A percentile compares a stretch with the other conserved stretches of the same genome.
Evolutionary conservation across 2,113 vertebrate species (phyloP).

Genomic region (Megaceryle maxima): DNA sequence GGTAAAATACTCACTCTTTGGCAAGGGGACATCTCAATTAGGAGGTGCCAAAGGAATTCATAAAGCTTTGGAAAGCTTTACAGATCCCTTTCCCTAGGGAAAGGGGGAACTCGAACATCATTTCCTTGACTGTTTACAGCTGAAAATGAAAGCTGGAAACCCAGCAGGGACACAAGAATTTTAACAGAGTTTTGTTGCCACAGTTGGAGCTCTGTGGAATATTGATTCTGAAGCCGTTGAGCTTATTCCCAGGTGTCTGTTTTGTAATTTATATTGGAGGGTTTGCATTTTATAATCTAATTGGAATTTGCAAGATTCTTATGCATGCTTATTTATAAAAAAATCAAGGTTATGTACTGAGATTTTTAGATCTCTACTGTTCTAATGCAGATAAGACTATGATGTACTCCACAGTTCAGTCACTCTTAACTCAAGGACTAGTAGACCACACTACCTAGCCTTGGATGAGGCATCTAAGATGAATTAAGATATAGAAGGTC

Average conservation of each 20-base stretch:
- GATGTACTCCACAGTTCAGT: background rate
- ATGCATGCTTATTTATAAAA: background rate
- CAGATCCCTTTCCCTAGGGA: background rate
- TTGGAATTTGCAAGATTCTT: background rate
- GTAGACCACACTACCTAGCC: background rate
- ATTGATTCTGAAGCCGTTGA: background rate
- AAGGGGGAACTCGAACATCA: background rate
- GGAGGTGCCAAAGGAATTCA: constrained; percentile 39
- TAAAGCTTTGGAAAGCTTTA: constrained; percentile 17
- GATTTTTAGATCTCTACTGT: background rate
- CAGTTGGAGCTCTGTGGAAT: background rate
- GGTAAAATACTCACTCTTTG: constrained; percentile 47
- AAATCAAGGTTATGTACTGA: background rate
- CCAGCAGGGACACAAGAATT: background rate
- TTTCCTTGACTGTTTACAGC: constrained; percentile 3
- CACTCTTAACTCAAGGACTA: background rate
- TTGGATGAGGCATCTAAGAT: background rate
- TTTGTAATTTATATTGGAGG: background rate
- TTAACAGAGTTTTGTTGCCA: background rate
- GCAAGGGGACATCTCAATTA: background rate
- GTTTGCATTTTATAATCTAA: background rate
- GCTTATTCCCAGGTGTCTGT: background rate
- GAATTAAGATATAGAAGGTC: background rate
- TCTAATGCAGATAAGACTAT: background rate
- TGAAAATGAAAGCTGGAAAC: constrained; percentile 10